phyloP scores from a whole-genome alignment of 2,888 invertebrate species.

The Nephrotoma guestfalica region DNA sequence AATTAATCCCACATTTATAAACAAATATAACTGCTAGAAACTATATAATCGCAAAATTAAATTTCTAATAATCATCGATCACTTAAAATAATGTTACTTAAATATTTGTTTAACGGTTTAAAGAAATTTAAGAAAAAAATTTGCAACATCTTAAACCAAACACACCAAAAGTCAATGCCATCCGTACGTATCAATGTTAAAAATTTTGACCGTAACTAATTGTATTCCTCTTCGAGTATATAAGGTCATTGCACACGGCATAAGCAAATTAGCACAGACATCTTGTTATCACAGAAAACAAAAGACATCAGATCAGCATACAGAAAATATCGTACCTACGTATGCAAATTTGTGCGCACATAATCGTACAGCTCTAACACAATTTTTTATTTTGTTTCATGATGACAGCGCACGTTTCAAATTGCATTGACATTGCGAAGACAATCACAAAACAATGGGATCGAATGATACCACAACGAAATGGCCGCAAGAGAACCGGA shows the following conservation, averaged over 20 bases:
- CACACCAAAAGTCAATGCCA: background rate
- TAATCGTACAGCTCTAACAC: background rate
- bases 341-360: background rate
- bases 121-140: background rate
- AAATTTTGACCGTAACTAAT: background rate
- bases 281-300: background rate
- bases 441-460: background rate
- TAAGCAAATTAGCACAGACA: background rate
- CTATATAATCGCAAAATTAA: no score
- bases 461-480: background rate
- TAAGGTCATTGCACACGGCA: background rate
- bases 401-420: background rate
- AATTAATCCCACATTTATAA: no score
- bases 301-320: background rate
- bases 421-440: background rate
- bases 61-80: no score
- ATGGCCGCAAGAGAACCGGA: background rate
- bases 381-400: background rate
- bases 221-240: background rate
- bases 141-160: background rate
- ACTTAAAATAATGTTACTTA: background rate
- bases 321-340: background rate
- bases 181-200: background rate
- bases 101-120: background rate
- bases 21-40: no score